Base-by-base conservation (phyloP, 1,140 invertebrate species). In the Melanaphis sacchari region DNA sequence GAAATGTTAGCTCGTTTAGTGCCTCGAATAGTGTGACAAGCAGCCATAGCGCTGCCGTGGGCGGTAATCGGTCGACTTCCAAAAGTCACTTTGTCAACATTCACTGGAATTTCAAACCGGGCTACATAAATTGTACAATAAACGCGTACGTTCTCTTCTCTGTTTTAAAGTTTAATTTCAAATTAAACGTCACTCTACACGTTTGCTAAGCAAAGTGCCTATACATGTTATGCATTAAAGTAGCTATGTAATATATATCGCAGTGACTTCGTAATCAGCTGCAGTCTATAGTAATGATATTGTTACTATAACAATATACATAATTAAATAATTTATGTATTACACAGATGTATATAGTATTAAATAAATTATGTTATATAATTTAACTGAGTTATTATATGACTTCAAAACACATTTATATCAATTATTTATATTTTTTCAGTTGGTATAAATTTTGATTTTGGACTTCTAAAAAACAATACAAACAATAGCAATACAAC, bases 141-240 rank as follows among this genome's bases (percentile, higher is more conserved):
- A 66, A 66, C 59, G 31, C 59, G 31, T 15, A 5, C 31, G 59
- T 66, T n/a, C 31, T n/a, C 0, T 66, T n/a, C 31, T n/a, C 0
- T n/a, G 59, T 66, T 82, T 82, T 82, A 82, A 82, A 82, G 81
- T 82, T 82, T 82, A 40, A 82, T 82, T 82, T 82, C 22, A 82
- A 82, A 82, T 82, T 40, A 40, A 82, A 82, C 81, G 36, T 82
- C 81, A 40, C 36, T 40, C 81, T 36, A 40, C 38, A 40, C n/a
- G 38, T 82, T 36, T 38, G 36, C n/a, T 82, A 82, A 82, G 22
- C 81, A 82, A 66, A n/a, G 59, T n/a, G 4, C 11, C 59, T n/a
- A n/a, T 66, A 66, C 59, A 66, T n/a, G n/a, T n/a, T 66, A 66
- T 66, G 31, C 31, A n/a, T 66, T n/a, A 31, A 66, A 66, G 9